These are phyloP conservation scores for Dryadula phaetusa DNA, from an alignment of 2,888 invertebrate genomes.

Conservation along the genomic window DNA sequence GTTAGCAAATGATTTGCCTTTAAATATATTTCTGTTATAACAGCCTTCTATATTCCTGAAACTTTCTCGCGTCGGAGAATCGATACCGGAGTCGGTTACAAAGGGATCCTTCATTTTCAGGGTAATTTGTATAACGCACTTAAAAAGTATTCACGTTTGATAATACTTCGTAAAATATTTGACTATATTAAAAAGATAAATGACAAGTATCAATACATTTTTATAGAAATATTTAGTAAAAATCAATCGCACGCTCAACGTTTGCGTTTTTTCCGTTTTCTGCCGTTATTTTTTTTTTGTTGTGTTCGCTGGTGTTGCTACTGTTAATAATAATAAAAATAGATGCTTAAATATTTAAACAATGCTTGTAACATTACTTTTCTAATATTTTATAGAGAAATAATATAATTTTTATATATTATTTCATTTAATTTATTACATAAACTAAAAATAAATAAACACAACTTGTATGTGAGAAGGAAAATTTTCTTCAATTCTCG, in stretches of 20 bases:
- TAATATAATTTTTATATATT: too few relatives aligned
- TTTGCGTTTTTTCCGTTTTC: constrained; percentile 45
- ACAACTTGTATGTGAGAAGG: too few relatives aligned
- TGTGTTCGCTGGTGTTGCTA: constrained; percentile 50
- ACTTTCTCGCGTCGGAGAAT: constrained; percentile 75
- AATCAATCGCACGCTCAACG: constrained; percentile 51
- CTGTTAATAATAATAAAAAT: background rate
- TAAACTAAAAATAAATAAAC: too few relatives aligned
- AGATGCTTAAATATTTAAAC: too few relatives aligned
- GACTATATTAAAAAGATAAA: constrained; percentile 39
- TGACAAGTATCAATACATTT: constrained; percentile 56
- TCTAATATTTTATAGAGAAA: too few relatives aligned
- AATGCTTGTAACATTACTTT: too few relatives aligned
- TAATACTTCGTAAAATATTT: constrained; percentile 34
- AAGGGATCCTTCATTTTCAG: constrained; percentile 77
- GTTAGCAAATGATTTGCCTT: constrained; percentile 82
- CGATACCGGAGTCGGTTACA: constrained; percentile 70
- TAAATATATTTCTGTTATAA: constrained; percentile 73
- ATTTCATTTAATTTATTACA: too few relatives aligned
- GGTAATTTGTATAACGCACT: constrained; percentile 39
- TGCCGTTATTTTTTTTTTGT: constrained; percentile 60
- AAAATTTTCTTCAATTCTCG: too few relatives aligned
- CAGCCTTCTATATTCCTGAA: constrained; percentile 75
- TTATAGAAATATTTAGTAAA: constrained; percentile 48
- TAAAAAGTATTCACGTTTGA: background rate